A percentile compares a stretch with the other conserved stretches of the same genome.
phyloP scores from a whole-genome alignment of 2,888 invertebrate species.

The Drosophila kuntzei region DNA sequence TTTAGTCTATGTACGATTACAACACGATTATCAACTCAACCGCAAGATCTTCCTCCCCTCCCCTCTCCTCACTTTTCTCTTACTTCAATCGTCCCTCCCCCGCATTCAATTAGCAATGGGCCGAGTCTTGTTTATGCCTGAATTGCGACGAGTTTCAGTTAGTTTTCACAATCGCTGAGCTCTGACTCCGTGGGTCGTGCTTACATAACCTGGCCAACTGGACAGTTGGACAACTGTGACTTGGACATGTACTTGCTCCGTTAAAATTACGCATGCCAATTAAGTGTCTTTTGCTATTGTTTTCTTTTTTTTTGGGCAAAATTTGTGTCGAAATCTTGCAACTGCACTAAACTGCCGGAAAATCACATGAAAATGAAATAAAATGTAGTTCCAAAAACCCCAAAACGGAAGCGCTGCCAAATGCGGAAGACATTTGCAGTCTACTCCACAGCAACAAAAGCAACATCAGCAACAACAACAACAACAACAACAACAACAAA shows the following conservation, averaged over 20 bases:
- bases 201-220: conserved; percentile 24
- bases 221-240: conserved; percentile 5
- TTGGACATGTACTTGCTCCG: conserved; percentile 41
- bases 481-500: conserved; percentile 24
- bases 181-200: conserved; percentile 9
- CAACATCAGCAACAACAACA: conserved; percentile 23
- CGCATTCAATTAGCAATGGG: conserved; percentile 61
- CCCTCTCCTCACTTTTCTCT: not conserved
- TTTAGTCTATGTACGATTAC: conserved; percentile 7
- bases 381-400: conserved; percentile 17
- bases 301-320: conserved; percentile 27
- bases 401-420: conserved; percentile 58
- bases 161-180: conserved; percentile 42
- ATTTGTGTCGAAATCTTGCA: conserved; percentile 40
- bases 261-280: conserved; percentile 63
- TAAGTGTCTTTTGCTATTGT: conserved; percentile 39
- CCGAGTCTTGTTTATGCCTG: conserved; percentile 62
- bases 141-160: conserved; percentile 58
- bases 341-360: conserved; percentile 34
- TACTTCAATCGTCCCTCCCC: conserved; percentile 20
- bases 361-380: conserved; percentile 43
- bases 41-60: not conserved
- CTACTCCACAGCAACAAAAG: conserved; percentile 25
- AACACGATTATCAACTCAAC: conserved; percentile 23
- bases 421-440: conserved; percentile 58